Evolutionary conservation across 2,888 invertebrate genomes (phyloP).

Genomic region (Drosophila emarginata): DNA sequence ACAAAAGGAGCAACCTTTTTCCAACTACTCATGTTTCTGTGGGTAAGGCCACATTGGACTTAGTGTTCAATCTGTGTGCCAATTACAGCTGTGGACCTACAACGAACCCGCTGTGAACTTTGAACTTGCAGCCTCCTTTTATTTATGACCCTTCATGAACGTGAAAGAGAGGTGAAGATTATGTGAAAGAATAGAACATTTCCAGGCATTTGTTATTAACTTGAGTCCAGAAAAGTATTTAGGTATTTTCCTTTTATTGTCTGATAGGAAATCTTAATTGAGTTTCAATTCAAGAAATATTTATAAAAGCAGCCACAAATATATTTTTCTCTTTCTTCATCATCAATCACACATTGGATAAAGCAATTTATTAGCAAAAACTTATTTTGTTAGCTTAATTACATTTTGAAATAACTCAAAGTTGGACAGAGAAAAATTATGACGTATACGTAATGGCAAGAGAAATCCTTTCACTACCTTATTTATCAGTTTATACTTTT

Average conservation of each 20-base stretch:
- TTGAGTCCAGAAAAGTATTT: constrained; percentile 18
- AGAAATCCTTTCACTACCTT: constrained; percentile 26
- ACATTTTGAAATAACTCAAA: constrained; percentile 8
- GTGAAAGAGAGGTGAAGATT: constrained; percentile 4
- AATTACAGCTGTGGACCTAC: constrained; percentile 44
- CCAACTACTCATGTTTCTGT: constrained; percentile 36
- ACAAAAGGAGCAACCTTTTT: constrained; percentile 55
- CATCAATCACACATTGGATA: constrained; percentile 59
- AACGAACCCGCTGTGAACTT: constrained; percentile 35
- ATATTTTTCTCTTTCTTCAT: constrained; percentile 8
- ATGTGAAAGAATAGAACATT: background rate
- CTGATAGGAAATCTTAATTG: constrained; percentile 71
- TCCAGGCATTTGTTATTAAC: constrained; percentile 46
- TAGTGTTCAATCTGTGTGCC: constrained; percentile 28
- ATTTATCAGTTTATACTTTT: constrained; percentile 20
- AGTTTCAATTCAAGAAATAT: constrained; percentile 63
- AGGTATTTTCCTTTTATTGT: constrained; percentile 50
- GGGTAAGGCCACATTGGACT: background rate
- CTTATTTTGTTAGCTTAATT: constrained; percentile 24
- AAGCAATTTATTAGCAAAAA: constrained; percentile 7
- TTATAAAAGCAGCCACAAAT: background rate
- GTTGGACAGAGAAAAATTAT: background rate
- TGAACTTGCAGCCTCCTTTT: constrained; percentile 28
- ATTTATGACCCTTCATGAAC: constrained; percentile 31
- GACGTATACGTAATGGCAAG: constrained; percentile 19